Evolutionary conservation across 2,888 invertebrate species (phyloP), one percentile per base, ranked within the genome.

Genomic region (Chrysomela aeneicollis): DNA sequence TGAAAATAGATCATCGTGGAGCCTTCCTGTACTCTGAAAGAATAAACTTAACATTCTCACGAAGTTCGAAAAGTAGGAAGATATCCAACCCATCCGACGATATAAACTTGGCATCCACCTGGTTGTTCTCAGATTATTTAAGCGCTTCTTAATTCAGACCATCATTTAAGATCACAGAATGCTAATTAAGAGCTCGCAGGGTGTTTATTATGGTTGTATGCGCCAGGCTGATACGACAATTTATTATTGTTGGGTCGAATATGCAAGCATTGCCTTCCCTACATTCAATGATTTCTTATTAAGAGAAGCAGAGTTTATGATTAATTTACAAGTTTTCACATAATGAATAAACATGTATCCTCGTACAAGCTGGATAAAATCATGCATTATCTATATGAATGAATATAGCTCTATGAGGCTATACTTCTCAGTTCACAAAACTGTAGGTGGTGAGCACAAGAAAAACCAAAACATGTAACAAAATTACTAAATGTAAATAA

Each of bases 61-160:
- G 64, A 77, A 77, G 73, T 76, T 76, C 74, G 61, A 75, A 77
- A 79, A 76, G 79, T 79, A 79, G 77, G 79, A 77, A 74, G 81
- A 26, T 6, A 26, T 26, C 26, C 26, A 26, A 26, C 26, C 6
- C 79, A 77, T 80, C 81, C 81, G 81, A 78, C 76, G 80, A 78
- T 55, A 80, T 81, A 81, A 82, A 81, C 77, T 81, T 79, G 78
- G 78, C 78, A 76, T 77, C 79, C 82, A 82, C 82, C 82, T 83
- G 82, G 79, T 79, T 79, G 80, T 82, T 83, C 83, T 79, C 83
- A 82, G 83, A 82, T 82, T 83, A 83, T 83, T 82, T 83, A 83
- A 82, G 81, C 82, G 82, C 81, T 82, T 82, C 82, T 83, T 83
- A 82, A 83, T 83, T 82, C 82, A 78, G 77, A 78, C 81, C 82